A percentile compares a stretch with the other conserved stretches of the same genome.
Evolutionary conservation across 2,113 vertebrate species (phyloP).

Genomic region (Myocastor coypus): DNA sequence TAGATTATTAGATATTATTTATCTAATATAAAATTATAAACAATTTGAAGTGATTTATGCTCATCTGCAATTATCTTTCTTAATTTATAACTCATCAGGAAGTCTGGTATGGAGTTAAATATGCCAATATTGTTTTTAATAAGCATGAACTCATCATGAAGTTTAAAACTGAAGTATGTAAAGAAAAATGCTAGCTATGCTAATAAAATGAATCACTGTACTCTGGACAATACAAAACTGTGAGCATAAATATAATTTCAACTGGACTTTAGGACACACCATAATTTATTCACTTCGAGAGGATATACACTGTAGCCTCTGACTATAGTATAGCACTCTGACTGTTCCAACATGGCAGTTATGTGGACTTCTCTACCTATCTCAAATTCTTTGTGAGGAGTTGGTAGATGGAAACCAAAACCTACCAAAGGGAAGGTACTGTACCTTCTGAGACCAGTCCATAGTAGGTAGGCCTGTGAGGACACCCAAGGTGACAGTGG

Average conservation of each 20-base stretch:
- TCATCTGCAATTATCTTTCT: neutral
- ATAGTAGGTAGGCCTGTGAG: fast-evolving
- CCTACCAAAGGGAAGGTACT: neutral
- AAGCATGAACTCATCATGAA: neutral
- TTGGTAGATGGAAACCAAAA: neutral
- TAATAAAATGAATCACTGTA: neutral
- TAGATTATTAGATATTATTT: too few species aligned
- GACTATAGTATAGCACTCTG: neutral
- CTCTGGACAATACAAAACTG: neutral
- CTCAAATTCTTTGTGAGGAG: neutral
- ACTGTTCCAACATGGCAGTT: neutral
- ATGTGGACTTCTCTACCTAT: neutral
- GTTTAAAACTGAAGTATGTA: neutral
- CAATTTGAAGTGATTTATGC: neutral
- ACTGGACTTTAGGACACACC: neutral
- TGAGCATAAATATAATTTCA: neutral
- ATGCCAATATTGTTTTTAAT: neutral
- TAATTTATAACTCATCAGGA: neutral
- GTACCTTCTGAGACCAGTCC: neutral
- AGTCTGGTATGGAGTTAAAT: neutral
- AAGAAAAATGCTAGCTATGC: neutral
- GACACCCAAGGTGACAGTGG: fast-evolving
- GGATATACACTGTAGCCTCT: neutral
- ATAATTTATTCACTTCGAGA: neutral
- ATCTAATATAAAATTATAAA: neutral